Base-by-base conservation (phyloP, 2,888 invertebrate species). In the Nemotelus pantherinus region DNA sequence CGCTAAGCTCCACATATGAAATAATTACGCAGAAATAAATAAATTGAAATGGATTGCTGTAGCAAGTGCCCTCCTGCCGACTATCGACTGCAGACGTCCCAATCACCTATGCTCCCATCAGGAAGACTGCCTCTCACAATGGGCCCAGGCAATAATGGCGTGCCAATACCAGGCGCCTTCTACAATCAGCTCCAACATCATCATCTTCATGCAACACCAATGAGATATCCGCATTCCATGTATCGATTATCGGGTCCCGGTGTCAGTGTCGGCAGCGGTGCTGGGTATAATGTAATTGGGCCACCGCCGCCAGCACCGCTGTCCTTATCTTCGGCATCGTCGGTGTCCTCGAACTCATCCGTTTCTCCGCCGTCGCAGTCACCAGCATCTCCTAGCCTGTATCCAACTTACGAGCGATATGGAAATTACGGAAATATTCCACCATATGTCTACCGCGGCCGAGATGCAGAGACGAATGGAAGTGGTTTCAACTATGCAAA, bases 1-100 rank as follows among this genome's bases (percentile, higher is more conserved):
- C 25, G 25, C 25, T 25, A 25, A 25, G 25, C 25, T 25, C 25
- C 25, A 25, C 25, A 25, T 55, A 74, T 63, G 9, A 50, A 74
- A 48, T 63, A n/a, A 48, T 60, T 48, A 63, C 10, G 48, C 50
- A 39, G 53, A 5, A 41, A 74, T 48, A 74, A 70, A 55, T 70
- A 70, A 53, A 70, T 70, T n/a, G 55, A 70, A 70, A 77, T 77
- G 77, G 77, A 77, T 77, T 75, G 68, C 60, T 77, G 67, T 55
- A 72, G 68, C 60, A 74, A 77, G 60, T 75, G 44, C 53, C 77
- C 68, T 48, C 53, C 53, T 45, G 6, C 55, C 7, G 77, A 77
- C 58, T 75, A 77, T 75, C 67, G 63, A 71, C 68, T 50, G 44
- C 70, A 77, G 25, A 25, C 25, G 25, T 65, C 6, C 65, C 7